Percentiles rank a stretch among this genome's conserved stretches.
Evolutionary conservation across 1,140 invertebrate species (phyloP).

Genomic region (Dryas iulia): DNA sequence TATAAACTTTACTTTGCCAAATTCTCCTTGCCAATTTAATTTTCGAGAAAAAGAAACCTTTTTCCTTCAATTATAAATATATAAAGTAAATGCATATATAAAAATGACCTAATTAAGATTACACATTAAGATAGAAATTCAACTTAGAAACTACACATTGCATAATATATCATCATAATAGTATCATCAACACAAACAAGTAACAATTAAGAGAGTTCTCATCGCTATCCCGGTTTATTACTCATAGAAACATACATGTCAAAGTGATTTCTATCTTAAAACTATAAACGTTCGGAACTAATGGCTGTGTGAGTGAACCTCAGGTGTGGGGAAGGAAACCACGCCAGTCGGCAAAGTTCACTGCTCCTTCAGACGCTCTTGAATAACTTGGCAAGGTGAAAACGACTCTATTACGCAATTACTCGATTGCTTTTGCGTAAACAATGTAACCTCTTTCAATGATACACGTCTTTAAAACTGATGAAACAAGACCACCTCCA

Average conservation of each 20-base stretch:
- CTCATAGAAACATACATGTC: slow-evolving; percentile 32
- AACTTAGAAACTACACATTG: not conserved
- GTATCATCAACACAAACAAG: slow-evolving; percentile 20
- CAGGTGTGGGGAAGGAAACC: slow-evolving; percentile 65
- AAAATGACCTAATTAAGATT: not conserved
- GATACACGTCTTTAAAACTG: slow-evolving; percentile 26
- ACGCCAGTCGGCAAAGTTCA: slow-evolving; percentile 68
- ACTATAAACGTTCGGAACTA: slow-evolving; percentile 63
- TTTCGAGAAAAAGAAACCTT: no score
- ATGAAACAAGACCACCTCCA: slow-evolving; percentile 32
- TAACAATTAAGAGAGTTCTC: slow-evolving; percentile 35
- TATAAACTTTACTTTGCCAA: no score
- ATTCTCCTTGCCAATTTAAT: no score
- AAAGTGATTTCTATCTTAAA: slow-evolving; percentile 61
- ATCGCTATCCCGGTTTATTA: slow-evolving; percentile 31
- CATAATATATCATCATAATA: slow-evolving; percentile 13
- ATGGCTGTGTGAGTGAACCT: slow-evolving; percentile 66
- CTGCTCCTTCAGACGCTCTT: slow-evolving; percentile 60
- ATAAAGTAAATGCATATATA: no score
- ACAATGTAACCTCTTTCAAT: slow-evolving; percentile 28
- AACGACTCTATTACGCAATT: slow-evolving; percentile 42
- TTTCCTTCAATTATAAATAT: no score
- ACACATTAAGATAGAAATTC: not conserved
- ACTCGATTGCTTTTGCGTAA: slow-evolving; percentile 32
- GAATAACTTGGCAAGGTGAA: slow-evolving; percentile 38